Base-by-base conservation (phyloP, 23 tunicate genomes). In the Styela plicata region DNA sequence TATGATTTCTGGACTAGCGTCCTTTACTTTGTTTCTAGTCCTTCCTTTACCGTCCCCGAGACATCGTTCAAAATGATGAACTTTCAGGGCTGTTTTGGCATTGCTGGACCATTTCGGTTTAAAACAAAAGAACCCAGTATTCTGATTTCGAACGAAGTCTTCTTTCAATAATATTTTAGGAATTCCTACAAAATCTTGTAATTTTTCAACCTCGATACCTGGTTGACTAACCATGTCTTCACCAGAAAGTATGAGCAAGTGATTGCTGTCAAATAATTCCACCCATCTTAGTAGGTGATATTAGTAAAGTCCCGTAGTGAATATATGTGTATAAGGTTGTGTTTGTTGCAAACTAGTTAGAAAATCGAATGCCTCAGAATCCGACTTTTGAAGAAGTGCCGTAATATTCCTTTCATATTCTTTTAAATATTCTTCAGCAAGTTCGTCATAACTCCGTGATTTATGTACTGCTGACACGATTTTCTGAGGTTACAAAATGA, bases 81-180 rank as follows among this genome's bases (percentile, higher is more conserved):
- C 24, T 25, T 1, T 67, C 30, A 29, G 19, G 31, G 31, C 19
- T 27, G 19, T 67, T 25, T 67, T 67, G 0, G 1, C 71, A 18
- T 67, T 24, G 24, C 31, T 67, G 22, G 71, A 67, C 31, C 30
- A 67, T 1, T 67, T 67, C 22, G 71, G 1, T 0, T 67, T 27
- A 16, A 67, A 29, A 29, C 71, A 67, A 22, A 67, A 67, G 31
- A 67, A 67, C 22, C 71, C 71, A 67, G 71, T 67, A 16, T 67
- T 29, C 24, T 27, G n/a, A 67, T 67, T 67, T 1, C 71, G 71
- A 19, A 67, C 71, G 22, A 67, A 67, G 24, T 67, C 71, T 22
- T 67, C 71, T 67, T 67, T 67, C 18, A 67, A 25, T 27, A 67
- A 29, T 18, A 67, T 16, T 29, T 67, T 67, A 18, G 71, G 71